Evolutionary conservation across 64 coral and sea anemone genomes (phyloP), one percentile per base, ranked within the genome.

Genomic region (Montipora sp.): DNA sequence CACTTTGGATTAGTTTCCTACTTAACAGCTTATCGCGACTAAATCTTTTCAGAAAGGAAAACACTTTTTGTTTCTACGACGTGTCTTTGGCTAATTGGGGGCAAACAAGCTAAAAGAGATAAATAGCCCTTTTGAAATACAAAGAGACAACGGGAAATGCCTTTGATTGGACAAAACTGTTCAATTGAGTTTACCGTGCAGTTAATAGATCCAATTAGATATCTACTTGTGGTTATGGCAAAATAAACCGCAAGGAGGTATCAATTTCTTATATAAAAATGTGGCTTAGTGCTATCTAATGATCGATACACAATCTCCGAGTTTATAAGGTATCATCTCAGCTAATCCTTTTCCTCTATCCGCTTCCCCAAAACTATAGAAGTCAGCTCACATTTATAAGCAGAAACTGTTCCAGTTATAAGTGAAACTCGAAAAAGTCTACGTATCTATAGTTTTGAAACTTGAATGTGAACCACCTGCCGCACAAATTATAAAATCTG

Each of bases 1-100:
- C 19, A 50, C 2, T 14, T 6, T 78, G 44, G 18, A 45, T 71
- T 3, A 46, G 3, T 47, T 47, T 10, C 46, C 4, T 78, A 4
- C 59, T 70, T 59, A 22, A 27, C 15, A 67, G 36, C 82, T 85
- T 85, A 85, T 85, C 82, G 19, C 61, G 16, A 50, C 46, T 85
- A 68, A 21, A 85, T 71, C 61, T 70, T 85, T 85, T 71, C 8
- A 3, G 65, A 69, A 85, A 85, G 15, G 16, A 85, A 72, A 85
- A 85, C 82, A 71, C n/a, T 71, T 10, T 85, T 85, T 85, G 82
- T 85, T 70, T 85, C 65, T 9, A 19, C 46, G 65, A 85, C 20
- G 8, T 3, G 46, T 85, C 44, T 85, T 85, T 85, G 82, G 63
- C 65, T 85, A 85, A 85, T 85, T 72, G 71, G 82, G 16, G 61